Conservation (phyloP, 2,888 invertebrate species). For the Scrobipalpa atriplicella region DNA sequence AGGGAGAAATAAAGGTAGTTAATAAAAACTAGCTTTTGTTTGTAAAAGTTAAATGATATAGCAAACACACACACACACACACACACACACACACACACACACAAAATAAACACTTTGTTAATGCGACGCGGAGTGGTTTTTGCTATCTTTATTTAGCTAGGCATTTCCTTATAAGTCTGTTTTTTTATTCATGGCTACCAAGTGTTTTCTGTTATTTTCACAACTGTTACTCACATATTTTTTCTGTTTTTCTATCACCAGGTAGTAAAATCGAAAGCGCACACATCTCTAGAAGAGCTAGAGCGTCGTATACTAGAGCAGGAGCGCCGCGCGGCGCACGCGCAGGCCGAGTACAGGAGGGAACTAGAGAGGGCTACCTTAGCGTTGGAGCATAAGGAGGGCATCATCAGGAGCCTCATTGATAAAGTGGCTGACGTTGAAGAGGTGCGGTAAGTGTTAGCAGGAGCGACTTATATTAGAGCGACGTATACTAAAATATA, state of each 20-base stretch:
- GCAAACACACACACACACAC: too few species aligned
- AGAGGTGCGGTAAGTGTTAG: slow-evolving; percentile 61
- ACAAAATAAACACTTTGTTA: too few species aligned
- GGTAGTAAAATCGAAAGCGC: slow-evolving; percentile 76
- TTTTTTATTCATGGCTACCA: too few species aligned
- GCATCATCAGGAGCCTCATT: slow-evolving; percentile 70
- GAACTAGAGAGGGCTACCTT: slow-evolving; percentile 66
- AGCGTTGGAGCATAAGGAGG: slow-evolving; percentile 70
- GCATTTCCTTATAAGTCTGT: too few species aligned
- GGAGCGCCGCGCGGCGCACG: slow-evolving; percentile 62
- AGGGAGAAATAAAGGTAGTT: slow-evolving; percentile 67
- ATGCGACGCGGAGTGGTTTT: too few species aligned
- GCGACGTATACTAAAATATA: too few species aligned
- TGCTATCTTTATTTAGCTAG: too few species aligned
- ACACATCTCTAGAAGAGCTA: slow-evolving; percentile 72
- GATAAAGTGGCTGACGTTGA: slow-evolving; percentile 76
- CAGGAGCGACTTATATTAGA: background rate
- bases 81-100: too few species aligned
- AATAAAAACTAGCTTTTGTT: too few species aligned
- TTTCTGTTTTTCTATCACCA: slow-evolving; percentile 35
- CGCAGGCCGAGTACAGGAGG: slow-evolving; percentile 63
- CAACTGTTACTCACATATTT: too few species aligned
- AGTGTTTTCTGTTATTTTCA: too few species aligned
- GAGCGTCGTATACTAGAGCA: slow-evolving; percentile 76
- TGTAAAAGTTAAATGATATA: too few species aligned